Evolutionary conservation across 2,888 invertebrate species (phyloP).

Genomic region (Pammene aurita): DNA sequence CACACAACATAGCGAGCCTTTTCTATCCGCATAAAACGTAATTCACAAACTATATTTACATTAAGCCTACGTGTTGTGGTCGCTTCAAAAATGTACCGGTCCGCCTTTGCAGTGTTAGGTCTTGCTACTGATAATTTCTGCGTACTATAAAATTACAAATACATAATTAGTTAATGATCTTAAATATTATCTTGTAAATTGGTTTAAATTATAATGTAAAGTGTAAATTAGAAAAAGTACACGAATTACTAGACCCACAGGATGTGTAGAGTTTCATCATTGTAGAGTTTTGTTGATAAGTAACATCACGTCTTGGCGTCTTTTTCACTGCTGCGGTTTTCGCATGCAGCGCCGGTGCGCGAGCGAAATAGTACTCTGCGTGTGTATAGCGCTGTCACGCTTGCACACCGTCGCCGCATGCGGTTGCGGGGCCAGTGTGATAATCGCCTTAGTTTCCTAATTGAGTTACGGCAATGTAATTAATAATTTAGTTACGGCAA

Average conservation of each 20-base stretch:
- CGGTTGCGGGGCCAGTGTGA: no score
- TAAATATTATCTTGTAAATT: constrained; percentile 32
- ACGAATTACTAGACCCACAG: neutral
- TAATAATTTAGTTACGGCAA: no score
- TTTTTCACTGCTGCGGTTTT: no score
- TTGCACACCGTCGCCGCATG: no score
- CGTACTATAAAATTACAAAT: constrained; percentile 13
- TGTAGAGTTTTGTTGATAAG: neutral
- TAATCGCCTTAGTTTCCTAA: no score
- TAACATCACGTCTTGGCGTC: no score
- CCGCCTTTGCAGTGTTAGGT: constrained; percentile 34
- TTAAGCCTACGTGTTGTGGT: constrained; percentile 37
- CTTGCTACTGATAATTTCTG: constrained; percentile 28
- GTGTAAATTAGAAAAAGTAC: constrained; percentile 3
- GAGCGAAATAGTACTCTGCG: no score
- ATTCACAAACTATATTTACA: constrained; percentile 40
- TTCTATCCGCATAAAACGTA: constrained; percentile 33
- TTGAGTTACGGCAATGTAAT: no score
- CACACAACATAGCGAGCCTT: constrained; percentile 11
- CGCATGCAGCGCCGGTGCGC: no score
- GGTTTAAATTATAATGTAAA: constrained; percentile 16
- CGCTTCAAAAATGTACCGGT: constrained; percentile 15
- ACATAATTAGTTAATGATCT: constrained; percentile 21
- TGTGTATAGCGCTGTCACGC: no score
- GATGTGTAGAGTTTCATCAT: constrained; percentile 6